Base-by-base conservation (phyloP, 1,140 invertebrate genomes). In the Stenopsyche tienmushanensis region DNA sequence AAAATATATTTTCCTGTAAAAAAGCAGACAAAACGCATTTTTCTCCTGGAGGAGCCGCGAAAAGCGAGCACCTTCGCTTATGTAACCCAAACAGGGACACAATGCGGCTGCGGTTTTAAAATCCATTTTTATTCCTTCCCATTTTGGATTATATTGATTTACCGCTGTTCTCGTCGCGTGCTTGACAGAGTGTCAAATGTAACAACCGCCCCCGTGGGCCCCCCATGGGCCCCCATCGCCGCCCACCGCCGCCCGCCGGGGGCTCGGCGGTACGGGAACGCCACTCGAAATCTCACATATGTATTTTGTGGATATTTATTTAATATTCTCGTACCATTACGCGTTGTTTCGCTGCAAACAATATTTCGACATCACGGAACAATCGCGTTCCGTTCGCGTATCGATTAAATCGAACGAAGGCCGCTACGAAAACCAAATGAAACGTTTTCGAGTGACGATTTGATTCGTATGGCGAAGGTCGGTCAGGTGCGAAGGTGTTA, bases 101-200 rank as follows among this genome's bases (percentile, higher is more conserved):
- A n/a, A 18, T 26, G 26, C 52, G 9, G 52, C 26, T n/a, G 15
- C 41, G 42, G 41, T 60, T 60, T 60, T 60, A 60, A 60, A 60
- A 60, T 60, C 42, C 57, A 60, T 60, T 60, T 60, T 60, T 47
- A 44, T 47, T 29, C 42, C 26, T 60, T 39, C 15, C 15, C 57
- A 60, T 60, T 57, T 60, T 60, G 23, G 39, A 60, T 60, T 42
- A 60, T 60, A 60, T 60, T 60, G 57, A 60, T 60, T 60, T 60
- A 60, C 29, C 57, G 57, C 29, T 60, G 57, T 60, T 60, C 57
- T 39, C 57, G 57, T 60, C 44, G 57, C 57, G 57, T 60, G 57
- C 57, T 60, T 60, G 57, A 60, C 57, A 60, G 57, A 60, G 57
- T 60, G 57, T 60, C 57, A 60, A 60, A 60, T 60, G 57, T 60